phyloP scores from a whole-genome alignment of 2,113 vertebrate species.

The Urocitellus parryii region DNA sequence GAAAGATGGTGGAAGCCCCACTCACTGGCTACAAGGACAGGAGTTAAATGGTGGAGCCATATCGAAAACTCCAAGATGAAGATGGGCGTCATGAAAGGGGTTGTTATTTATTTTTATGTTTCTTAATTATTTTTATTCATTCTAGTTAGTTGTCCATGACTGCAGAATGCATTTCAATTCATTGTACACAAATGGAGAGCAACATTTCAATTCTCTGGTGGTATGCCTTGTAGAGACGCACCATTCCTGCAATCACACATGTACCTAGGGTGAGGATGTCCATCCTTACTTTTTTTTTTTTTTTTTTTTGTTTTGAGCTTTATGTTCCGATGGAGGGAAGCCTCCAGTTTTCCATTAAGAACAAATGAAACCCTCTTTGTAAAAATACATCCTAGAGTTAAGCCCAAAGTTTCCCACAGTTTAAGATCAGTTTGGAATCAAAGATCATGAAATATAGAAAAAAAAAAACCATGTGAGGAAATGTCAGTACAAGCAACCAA shows the following conservation, averaged over 20 bases:
- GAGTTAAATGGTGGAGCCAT: accelerated
- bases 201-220: too few species aligned
- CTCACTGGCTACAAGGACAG: too few species aligned
- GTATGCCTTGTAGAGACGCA: too few species aligned
- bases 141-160: too few species aligned
- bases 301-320: not conserved
- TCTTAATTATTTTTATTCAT: too few species aligned
- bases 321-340: not conserved
- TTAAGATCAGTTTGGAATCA: slow-evolving; percentile 57
- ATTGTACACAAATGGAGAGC: too few species aligned
- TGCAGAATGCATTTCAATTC: too few species aligned
- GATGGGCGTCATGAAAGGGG: accelerated
- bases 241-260: too few species aligned
- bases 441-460: slow-evolving; percentile 27
- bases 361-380: not conserved
- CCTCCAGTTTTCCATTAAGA: not conserved
- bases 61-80: not conserved
- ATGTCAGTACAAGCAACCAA: not conserved
- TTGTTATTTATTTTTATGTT: not conserved
- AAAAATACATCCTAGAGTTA: not conserved
- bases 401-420: not conserved
- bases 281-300: not conserved
- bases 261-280: too few species aligned
- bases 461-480: not conserved
- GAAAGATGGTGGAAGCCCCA: accelerated